Conservation (phyloP, 2,888 invertebrate species). For the Leptinotarsa haldemani region DNA sequence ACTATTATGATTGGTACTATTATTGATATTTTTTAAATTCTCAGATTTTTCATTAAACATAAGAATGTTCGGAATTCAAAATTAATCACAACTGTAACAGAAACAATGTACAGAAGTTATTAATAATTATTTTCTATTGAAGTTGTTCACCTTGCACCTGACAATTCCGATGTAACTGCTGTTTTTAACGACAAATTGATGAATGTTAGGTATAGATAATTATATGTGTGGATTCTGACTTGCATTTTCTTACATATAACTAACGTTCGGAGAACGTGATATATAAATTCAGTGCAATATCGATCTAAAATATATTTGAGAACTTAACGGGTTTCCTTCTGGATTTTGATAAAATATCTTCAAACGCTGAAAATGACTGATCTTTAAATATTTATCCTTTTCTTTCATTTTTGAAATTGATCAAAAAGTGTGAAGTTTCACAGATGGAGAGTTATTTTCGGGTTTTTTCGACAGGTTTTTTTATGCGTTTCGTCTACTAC, state of each 20-base stretch:
- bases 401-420: too few species aligned
- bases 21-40: neutral
- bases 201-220: neutral
- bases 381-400: too few species aligned
- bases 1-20: too few species aligned
- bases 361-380: too few species aligned
- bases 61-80: neutral
- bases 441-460: too few species aligned
- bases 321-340: too few species aligned
- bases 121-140: neutral
- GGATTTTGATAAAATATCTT: too few species aligned
- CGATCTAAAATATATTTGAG: too few species aligned
- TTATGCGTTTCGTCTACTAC: too few species aligned
- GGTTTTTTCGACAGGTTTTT: too few species aligned
- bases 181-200: neutral
- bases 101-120: neutral
- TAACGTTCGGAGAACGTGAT: neutral
- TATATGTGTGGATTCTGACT: neutral
- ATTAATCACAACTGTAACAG: neutral
- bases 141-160: constrained; percentile 3
- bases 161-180: neutral
- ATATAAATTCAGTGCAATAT: neutral
- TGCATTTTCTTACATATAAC: neutral
- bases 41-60: neutral
- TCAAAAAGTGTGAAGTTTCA: too few species aligned